Conservation (phyloP, 2,797 vertebrate genomes). For the Lacerta bilineata region DNA sequence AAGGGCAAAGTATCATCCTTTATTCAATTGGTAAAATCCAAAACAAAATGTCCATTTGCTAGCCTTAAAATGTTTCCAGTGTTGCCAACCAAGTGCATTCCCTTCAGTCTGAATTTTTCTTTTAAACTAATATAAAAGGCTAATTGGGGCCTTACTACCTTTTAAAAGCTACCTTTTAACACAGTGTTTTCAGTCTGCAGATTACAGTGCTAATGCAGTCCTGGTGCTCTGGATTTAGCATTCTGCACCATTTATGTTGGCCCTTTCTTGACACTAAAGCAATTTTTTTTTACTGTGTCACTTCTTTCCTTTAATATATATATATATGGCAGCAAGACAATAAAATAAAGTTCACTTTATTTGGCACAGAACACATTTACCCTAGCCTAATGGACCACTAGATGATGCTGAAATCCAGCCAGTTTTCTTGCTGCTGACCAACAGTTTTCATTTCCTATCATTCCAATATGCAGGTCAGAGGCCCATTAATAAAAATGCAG, state of each 20-base stretch:
- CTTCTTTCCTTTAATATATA: constrained; percentile 50
- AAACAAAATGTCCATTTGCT: constrained; percentile 35
- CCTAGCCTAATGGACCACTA: constrained; percentile 43
- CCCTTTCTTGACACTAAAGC: constrained; percentile 46
- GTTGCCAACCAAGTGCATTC: constrained; percentile 32
- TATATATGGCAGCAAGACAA: constrained; percentile 20
- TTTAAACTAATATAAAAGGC: constrained; percentile 39
- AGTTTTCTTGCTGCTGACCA: constrained; percentile 45
- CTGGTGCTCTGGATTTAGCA: constrained; percentile 43
- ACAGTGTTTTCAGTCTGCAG: constrained; percentile 60
- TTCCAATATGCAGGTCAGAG: not conserved
- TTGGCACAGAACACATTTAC: constrained; percentile 30
- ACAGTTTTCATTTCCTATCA: not conserved
- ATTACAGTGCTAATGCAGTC: constrained; percentile 55
- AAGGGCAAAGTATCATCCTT: not conserved
- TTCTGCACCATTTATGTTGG: constrained; percentile 52
- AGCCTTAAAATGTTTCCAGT: constrained; percentile 19
- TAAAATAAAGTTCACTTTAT: constrained; percentile 56
- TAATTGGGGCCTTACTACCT: constrained; percentile 9
- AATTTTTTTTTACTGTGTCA: constrained; percentile 50
- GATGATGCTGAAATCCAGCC: constrained; percentile 55
- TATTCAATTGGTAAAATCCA: constrained; percentile 11
- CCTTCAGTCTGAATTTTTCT: constrained; percentile 27
- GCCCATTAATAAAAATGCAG: not conserved
- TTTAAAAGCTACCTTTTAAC: constrained; percentile 56